Percentiles rank a stretch among this genome's conserved stretches.
Evolutionary conservation across 2,113 vertebrate species (phyloP).

Genomic region (Oncorhynchus masou): DNA sequence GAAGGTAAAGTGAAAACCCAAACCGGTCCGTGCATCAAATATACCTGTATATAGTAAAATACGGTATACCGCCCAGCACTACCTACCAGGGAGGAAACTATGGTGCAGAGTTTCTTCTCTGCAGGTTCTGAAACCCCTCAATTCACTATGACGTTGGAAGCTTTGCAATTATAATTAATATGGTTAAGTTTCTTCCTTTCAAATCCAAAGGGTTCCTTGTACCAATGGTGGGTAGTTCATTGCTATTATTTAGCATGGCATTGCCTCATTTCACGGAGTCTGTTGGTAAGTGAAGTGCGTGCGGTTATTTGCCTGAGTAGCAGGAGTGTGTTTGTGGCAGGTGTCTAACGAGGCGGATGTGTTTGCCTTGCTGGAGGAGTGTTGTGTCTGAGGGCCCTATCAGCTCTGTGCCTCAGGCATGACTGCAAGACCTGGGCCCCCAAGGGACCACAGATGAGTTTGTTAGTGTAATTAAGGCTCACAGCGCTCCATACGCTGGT

Average conservation of each 20-base stretch:
- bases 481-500: constrained; percentile 33
- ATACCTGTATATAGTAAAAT: too few species aligned
- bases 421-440: constrained; percentile 67
- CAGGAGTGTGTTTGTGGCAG: constrained; percentile 32
- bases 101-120: not conserved
- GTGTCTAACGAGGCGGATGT: constrained; percentile 66
- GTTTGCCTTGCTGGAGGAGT: constrained; percentile 64
- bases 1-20: too few species aligned
- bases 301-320: not conserved
- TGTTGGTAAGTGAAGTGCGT: constrained; percentile 9
- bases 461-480: constrained; percentile 76
- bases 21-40: too few species aligned
- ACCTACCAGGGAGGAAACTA: not conserved
- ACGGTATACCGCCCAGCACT: too few species aligned
- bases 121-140: not conserved
- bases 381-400: constrained; percentile 70
- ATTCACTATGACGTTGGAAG: not conserved
- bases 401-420: constrained; percentile 72
- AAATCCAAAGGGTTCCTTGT: not conserved
- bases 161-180: not conserved
- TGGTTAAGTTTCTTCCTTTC: not conserved
- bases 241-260: constrained; percentile 60
- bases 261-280: constrained; percentile 67
- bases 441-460: constrained; percentile 71
- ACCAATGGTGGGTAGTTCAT: constrained; percentile 30